A percentile compares a stretch with the other conserved stretches of the same genome.
phyloP scores from a whole-genome alignment of 1,140 invertebrate genomes.

The Drosophila rufa region DNA sequence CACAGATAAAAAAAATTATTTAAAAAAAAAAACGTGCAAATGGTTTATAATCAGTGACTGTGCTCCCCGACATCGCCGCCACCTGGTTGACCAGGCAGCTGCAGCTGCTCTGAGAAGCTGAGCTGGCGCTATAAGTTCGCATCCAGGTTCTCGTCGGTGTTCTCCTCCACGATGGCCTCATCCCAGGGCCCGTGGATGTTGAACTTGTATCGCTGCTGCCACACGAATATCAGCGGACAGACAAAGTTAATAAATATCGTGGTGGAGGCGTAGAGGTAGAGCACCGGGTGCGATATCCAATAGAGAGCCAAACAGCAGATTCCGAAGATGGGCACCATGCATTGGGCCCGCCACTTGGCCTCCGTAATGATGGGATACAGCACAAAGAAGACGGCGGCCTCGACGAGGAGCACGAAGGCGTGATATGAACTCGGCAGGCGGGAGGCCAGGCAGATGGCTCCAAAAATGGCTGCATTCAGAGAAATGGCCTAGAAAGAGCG shows the following conservation, averaged over 20 bases:
- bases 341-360: slow-evolving; percentile 85
- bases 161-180: slow-evolving; percentile 91
- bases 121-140: slow-evolving; percentile 78
- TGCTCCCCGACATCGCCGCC: slow-evolving; percentile 66
- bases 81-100: slow-evolving; percentile 4
- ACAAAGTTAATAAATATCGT: slow-evolving; percentile 89
- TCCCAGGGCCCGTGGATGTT: slow-evolving; percentile 99
- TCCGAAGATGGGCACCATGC: slow-evolving; percentile 70
- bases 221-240: slow-evolving; percentile 93
- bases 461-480: slow-evolving; percentile 96
- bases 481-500: slow-evolving; percentile 87
- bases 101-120: slow-evolving; percentile 68
- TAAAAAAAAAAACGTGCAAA: slow-evolving; percentile 21
- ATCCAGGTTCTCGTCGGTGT: slow-evolving; percentile 77
- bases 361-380: slow-evolving; percentile 93
- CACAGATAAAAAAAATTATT: not conserved
- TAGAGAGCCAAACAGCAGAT: slow-evolving; percentile 85
- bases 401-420: slow-evolving; percentile 94
- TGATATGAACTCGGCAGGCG: slow-evolving; percentile 93
- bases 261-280: slow-evolving; percentile 87
- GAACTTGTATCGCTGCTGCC: slow-evolving; percentile 94
- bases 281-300: slow-evolving; percentile 87
- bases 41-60: slow-evolving; percentile 18
- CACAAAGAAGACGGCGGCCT: slow-evolving; percentile 95
- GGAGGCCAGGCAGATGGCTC: slow-evolving; percentile 97